Conservation (phyloP, 1,140 invertebrate genomes). For the Eumaeus atala region DNA sequence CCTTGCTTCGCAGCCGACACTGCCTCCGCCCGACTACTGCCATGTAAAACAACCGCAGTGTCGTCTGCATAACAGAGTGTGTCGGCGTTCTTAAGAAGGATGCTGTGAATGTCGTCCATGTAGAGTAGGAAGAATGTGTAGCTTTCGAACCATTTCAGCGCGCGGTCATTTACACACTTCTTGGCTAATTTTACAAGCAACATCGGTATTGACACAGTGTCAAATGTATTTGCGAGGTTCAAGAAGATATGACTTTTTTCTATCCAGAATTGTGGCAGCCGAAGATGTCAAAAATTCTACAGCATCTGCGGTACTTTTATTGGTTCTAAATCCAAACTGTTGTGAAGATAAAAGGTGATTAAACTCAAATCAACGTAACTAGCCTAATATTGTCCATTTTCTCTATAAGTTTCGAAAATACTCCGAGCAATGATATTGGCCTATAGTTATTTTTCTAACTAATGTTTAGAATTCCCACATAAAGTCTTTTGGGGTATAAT, state of each 20-base stretch:
- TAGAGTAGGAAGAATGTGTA: too few species aligned
- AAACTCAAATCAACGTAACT: background rate
- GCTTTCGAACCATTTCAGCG: conserved; percentile 15
- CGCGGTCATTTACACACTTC: conserved; percentile 1
- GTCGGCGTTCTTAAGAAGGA: background rate
- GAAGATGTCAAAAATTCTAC: background rate
- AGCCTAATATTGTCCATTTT: conserved; percentile 13
- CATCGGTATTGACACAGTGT: conserved; percentile 15
- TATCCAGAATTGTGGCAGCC: background rate
- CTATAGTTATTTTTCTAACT: conserved; percentile 17
- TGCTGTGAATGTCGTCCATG: too few species aligned
- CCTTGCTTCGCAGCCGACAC: too few species aligned
- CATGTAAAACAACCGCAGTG: background rate
- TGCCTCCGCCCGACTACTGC: too few species aligned
- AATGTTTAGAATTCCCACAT: conserved; percentile 11
- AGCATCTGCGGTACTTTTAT: conserved; percentile 8
- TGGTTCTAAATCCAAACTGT: conserved; percentile 18
- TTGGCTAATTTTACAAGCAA: conserved; percentile 13
- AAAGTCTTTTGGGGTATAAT: conserved; percentile 4
- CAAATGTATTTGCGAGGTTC: conserved; percentile 12
- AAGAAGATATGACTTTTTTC: conserved; percentile 7
- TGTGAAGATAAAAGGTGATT: conserved; percentile 3
- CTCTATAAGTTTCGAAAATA: conserved; percentile 14
- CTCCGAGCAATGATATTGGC: conserved; percentile 14
- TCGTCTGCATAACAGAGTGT: background rate